Conservation (phyloP, 2,113 vertebrate species). For the Alligator sinensis region DNA sequence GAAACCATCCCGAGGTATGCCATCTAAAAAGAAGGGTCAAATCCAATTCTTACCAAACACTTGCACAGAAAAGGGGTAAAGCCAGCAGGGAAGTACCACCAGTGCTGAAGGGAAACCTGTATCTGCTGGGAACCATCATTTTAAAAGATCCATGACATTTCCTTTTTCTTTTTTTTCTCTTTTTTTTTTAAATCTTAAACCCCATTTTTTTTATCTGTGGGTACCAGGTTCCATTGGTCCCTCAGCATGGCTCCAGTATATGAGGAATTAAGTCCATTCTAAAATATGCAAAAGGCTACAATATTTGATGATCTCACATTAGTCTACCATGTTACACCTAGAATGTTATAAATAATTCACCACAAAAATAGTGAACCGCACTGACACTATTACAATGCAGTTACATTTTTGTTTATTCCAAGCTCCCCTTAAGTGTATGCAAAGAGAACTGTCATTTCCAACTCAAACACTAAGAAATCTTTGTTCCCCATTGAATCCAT, state of each 20-base stretch:
- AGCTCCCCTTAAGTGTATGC: neutral
- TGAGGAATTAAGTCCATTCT: neutral
- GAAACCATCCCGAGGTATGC: neutral
- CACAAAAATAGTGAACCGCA: neutral
- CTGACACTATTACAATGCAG: neutral
- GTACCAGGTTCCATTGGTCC: neutral
- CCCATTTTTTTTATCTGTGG: too few species aligned
- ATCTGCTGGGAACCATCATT: neutral
- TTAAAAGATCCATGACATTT: rapidly evolving
- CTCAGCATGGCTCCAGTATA: neutral
- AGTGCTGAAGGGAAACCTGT: rapidly evolving
- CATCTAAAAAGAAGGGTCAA: neutral
- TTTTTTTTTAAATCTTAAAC: too few species aligned
- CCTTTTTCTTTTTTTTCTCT: too few species aligned
- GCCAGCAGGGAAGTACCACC: neutral
- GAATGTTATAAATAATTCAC: neutral
- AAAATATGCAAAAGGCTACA: neutral
- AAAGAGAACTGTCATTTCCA: neutral
- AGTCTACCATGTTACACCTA: neutral
- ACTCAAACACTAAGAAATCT: neutral
- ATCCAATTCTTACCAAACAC: neutral
- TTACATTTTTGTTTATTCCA: neutral
- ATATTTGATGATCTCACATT: neutral
- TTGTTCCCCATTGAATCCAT: neutral
- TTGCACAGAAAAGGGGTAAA: rapidly evolving